phyloP scores from a whole-genome alignment of 2,797 vertebrate species.

The Adelosebastes latens region DNA sequence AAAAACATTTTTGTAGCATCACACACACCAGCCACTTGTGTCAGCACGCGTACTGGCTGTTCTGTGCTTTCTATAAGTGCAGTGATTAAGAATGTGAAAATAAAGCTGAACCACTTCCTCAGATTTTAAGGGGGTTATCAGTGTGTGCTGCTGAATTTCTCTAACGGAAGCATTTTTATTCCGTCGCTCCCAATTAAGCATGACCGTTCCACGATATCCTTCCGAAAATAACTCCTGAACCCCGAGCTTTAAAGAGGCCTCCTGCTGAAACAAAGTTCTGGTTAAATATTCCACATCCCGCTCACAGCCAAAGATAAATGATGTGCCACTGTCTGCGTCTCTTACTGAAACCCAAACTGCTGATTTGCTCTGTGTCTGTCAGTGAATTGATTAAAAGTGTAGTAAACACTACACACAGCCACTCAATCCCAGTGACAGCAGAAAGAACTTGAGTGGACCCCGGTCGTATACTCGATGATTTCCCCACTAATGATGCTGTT shows the following conservation, averaged over 20 bases:
- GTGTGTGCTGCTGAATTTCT: conserved; percentile 21
- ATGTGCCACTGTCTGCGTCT: conserved; percentile 43
- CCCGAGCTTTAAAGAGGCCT: conserved; percentile 18
- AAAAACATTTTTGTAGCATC: not conserved
- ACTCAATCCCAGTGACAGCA: conserved; percentile 60
- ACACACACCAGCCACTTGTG: not conserved
- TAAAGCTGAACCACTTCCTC: conserved; percentile 5
- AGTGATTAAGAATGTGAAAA: conserved; percentile 24
- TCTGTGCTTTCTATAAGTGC: conserved; percentile 18
- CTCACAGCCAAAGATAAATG: conserved; percentile 55
- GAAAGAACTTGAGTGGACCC: conserved; percentile 46
- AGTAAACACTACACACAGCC: conserved; percentile 51
- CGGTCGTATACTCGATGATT: conserved; percentile 49
- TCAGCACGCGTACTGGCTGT: not conserved
- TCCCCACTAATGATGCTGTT: conserved; percentile 64
- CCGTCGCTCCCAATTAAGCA: conserved; percentile 29
- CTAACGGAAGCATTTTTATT: not conserved
- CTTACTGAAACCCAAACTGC: conserved; percentile 48
- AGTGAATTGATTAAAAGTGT: conserved; percentile 60
- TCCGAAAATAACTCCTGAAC: conserved; percentile 40
- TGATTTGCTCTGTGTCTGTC: conserved; percentile 54
- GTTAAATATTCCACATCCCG: conserved; percentile 46
- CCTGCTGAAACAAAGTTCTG: conserved; percentile 42
- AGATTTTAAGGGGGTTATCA: conserved; percentile 24
- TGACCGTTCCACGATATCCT: conserved; percentile 12